These are phyloP conservation scores for Rhinolophus ferrumequinum DNA, from an alignment of 2,113 vertebrate genomes.

Conservation along the genomic window DNA sequence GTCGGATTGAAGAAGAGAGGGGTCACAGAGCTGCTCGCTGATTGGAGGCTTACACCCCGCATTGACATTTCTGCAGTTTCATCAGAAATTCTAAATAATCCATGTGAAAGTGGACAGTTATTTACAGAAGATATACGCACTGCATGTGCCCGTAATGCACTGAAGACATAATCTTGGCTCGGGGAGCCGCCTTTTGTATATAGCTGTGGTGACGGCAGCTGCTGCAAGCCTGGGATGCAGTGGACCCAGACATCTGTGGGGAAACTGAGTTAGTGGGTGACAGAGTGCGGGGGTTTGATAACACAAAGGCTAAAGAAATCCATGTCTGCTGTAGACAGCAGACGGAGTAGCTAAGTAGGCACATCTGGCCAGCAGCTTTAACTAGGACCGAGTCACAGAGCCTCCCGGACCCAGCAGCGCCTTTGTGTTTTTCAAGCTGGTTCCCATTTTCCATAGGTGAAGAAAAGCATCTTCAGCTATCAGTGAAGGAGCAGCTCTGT, in stretches of 20 bases:
- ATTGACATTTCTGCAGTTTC: conserved; percentile 89
- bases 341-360: accelerated
- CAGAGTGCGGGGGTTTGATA: accelerated
- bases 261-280: background rate
- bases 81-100: conserved; percentile 89
- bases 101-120: conserved; percentile 79
- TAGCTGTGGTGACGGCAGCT: accelerated
- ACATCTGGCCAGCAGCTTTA: conserved; percentile 41
- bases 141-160: background rate
- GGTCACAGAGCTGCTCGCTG: conserved; percentile 85
- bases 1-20: conserved; percentile 88
- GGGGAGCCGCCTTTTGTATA: background rate
- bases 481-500: background rate
- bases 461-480: background rate
- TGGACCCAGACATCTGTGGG: accelerated
- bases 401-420: accelerated
- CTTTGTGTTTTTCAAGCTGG: background rate
- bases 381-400: background rate
- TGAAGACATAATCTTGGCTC: conserved; percentile 55
- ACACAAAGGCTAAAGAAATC: background rate
- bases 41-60: conserved; percentile 87
- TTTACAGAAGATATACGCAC: conserved; percentile 79
- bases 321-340: background rate
- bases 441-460: background rate
- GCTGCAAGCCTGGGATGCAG: background rate